Base-by-base conservation (phyloP, 1,140 invertebrate genomes). In the Diorhabda carinulata region DNA sequence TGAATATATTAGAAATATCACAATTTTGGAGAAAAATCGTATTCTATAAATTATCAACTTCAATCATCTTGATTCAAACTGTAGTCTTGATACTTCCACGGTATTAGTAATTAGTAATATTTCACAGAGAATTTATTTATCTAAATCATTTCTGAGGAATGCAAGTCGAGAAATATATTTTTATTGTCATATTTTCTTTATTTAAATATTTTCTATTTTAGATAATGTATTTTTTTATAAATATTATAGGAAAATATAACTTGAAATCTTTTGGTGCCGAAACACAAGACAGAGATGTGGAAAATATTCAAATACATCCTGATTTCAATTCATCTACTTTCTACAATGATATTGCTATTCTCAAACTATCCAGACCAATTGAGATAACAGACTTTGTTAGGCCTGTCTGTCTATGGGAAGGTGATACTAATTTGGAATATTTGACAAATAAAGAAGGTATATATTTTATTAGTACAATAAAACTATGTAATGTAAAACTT, bases 371-470 rank as follows among this genome's bases (percentile, higher is more conserved):
- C 0, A 79, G 83, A 3, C 69, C 80, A 0, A 82, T 85, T 0
- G 74, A 83, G n/a, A 86, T 84, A 65, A 84, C 81, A 0, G 76
- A 81, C 25, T 83, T 71, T 61, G 86, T 89, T n/a, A 78, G 83
- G 41, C 86, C 88, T 0, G 82, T 86, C 5, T 90, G 88, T 72
- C 78, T 89, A 2, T 89, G 88, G 87, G 79, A 83, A 0, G 83
- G 83, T 3, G 71, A 81, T 25, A 72, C 68, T 0, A 79, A 84
- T 40, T 75, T 89, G 1, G 79, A 80, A 3, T 76, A 78, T 60
- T 77, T 88, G 57, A 78, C 84, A 10, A 82, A 81, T 3, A 81
- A 80, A 71, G 81, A 80, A 67, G 85, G 84, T 75, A 52, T 4
- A 52, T 52, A 3, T 52, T 52, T 52, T 52, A 52, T 4, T 52